Evolutionary conservation across 2,888 invertebrate genomes (phyloP).

Genomic region (Colletes collaris): DNA sequence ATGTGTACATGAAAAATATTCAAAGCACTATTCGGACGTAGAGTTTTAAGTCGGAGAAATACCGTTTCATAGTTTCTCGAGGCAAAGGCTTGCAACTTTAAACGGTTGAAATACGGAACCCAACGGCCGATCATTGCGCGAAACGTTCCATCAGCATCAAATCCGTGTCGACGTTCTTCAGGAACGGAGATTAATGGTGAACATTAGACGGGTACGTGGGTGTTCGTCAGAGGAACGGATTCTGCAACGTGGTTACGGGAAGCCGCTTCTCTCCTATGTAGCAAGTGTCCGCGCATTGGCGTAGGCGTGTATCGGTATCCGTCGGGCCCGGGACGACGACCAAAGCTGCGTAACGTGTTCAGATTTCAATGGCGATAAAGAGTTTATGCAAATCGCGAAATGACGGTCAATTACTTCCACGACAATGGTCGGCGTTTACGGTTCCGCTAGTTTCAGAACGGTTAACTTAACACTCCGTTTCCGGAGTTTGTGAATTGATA

Average conservation of each 20-base stretch:
- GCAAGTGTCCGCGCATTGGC: slow-evolving; percentile 48
- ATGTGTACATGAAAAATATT: too few species aligned
- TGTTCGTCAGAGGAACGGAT: slow-evolving; percentile 59
- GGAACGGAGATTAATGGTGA: slow-evolving; percentile 53
- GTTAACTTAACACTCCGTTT: slow-evolving; percentile 7
- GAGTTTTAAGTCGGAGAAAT: too few species aligned
- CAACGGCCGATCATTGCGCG: not conserved
- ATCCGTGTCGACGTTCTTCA: slow-evolving; percentile 30
- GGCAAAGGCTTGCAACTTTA: not conserved
- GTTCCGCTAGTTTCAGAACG: slow-evolving; percentile 8
- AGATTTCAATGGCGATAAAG: slow-evolving; percentile 30
- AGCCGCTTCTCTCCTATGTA: slow-evolving; percentile 32
- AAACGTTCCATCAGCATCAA: slow-evolving; percentile 42
- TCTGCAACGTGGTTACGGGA: slow-evolving; percentile 42
- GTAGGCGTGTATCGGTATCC: slow-evolving; percentile 40
- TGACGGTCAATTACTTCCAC: slow-evolving; percentile 30
- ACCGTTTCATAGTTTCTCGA: not conserved
- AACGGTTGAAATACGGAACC: slow-evolving; percentile 10
- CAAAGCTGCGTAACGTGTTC: slow-evolving; percentile 16
- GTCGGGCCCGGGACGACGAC: slow-evolving; percentile 22
- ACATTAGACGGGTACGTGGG: slow-evolving; percentile 52
- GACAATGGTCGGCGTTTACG: slow-evolving; percentile 10
- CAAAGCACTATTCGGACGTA: too few species aligned
- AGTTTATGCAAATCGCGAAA: slow-evolving; percentile 20
- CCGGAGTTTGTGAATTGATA: not conserved